phyloP scores from a whole-genome alignment of 2,797 vertebrate genomes.

The Hoplostethus atlanticus region DNA sequence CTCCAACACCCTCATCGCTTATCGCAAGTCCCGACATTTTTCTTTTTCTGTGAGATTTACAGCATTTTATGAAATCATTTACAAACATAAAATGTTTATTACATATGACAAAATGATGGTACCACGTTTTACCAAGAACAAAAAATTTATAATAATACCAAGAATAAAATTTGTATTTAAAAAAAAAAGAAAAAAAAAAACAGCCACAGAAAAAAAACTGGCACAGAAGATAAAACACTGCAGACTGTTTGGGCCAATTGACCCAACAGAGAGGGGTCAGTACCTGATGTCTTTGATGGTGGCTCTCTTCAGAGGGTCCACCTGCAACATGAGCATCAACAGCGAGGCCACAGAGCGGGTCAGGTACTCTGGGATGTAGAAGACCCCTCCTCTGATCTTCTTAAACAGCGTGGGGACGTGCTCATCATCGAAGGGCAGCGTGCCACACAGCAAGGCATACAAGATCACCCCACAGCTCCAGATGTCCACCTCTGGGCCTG shows the following conservation, averaged over 20 bases:
- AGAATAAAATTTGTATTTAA: too few relatives aligned
- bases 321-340: slow-evolving; percentile 97
- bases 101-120: too few relatives aligned
- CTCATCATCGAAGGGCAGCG: slow-evolving; percentile 97
- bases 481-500: slow-evolving; percentile 98
- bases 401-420: slow-evolving; percentile 98
- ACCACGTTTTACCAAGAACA: too few relatives aligned
- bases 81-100: too few relatives aligned
- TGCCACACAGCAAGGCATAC: slow-evolving; percentile 96
- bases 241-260: background rate
- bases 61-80: too few relatives aligned
- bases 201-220: background rate
- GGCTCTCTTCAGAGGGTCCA: slow-evolving; percentile 96
- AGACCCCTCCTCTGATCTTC: slow-evolving; percentile 98
- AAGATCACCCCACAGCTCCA: slow-evolving; percentile 99
- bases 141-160: too few relatives aligned
- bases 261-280: background rate
- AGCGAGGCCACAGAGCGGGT: slow-evolving; percentile 93
- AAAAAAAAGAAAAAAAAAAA: background rate
- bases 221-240: slow-evolving; percentile 1
- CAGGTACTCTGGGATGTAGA: slow-evolving; percentile 98
- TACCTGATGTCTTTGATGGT: slow-evolving; percentile 99
- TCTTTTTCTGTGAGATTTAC: background rate
- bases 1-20: too few relatives aligned
- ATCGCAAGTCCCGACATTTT: too few relatives aligned